Conservation (phyloP, 2,797 vertebrate genomes). For the Galagoides demidoff region DNA sequence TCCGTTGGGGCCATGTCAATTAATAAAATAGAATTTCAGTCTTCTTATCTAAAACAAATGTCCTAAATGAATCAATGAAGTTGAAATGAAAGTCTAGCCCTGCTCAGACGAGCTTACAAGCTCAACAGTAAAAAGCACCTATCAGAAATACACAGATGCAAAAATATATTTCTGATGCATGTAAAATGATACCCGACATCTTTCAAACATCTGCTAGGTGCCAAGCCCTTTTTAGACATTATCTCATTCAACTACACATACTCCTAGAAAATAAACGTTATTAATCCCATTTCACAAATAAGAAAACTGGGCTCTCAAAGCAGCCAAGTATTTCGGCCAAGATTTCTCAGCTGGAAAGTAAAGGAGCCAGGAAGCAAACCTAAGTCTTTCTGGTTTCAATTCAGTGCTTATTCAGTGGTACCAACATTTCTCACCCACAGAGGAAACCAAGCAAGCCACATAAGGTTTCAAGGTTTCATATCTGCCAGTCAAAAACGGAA, state of each 20-base stretch:
- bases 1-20: background rate
- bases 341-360: slow-evolving; percentile 45
- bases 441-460: background rate
- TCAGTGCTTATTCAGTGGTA: background rate
- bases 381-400: slow-evolving; percentile 36
- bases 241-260: slow-evolving; percentile 62
- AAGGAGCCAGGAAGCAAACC: background rate
- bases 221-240: slow-evolving; percentile 68
- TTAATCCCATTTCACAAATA: slow-evolving; percentile 69
- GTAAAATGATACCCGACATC: background rate
- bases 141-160: background rate
- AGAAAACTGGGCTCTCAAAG: slow-evolving; percentile 58
- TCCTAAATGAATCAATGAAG: background rate
- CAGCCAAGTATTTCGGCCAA: slow-evolving; percentile 60
- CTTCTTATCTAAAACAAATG: slow-evolving; percentile 42
- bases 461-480: background rate
- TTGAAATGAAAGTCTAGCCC: background rate
- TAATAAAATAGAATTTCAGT: background rate
- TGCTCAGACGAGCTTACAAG: background rate
- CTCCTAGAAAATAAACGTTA: slow-evolving; percentile 41
- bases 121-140: background rate
- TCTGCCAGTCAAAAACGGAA: background rate
- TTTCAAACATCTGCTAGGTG: background rate
- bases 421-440: background rate
- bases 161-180: background rate